Evolutionary conservation across 2,797 vertebrate genomes (phyloP).

Genomic region (Hyperoplus lanceolatus): DNA sequence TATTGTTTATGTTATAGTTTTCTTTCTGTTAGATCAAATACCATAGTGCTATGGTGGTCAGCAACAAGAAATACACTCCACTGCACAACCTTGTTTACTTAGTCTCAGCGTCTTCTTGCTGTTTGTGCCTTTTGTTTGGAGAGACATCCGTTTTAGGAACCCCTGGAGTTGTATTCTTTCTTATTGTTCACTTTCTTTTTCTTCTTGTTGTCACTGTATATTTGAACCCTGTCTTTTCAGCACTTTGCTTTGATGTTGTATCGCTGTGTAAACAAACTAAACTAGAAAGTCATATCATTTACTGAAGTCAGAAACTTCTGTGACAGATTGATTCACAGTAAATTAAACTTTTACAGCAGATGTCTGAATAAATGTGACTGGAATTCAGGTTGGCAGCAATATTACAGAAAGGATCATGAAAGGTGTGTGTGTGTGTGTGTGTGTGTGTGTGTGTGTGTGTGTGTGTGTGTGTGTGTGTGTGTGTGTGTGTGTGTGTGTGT

Average conservation of each 20-base stretch:
- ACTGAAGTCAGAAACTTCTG: conserved; percentile 32
- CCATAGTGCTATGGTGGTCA: not conserved
- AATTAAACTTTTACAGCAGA: conserved; percentile 42
- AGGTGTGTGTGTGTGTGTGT: not conserved
- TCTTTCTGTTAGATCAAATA: conserved; percentile 21
- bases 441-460: conserved; percentile 10
- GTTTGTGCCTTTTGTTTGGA: conserved; percentile 9
- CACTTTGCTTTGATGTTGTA: conserved; percentile 15
- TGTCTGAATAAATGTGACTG: conserved; percentile 42
- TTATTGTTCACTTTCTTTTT: conserved; percentile 22
- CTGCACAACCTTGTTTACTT: conserved; percentile 12
- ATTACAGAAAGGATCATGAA: conserved; percentile 21
- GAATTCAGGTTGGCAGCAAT: conserved; percentile 26
- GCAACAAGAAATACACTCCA: not conserved
- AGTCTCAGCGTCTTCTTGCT: conserved; percentile 9
- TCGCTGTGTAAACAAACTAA: conserved; percentile 37
- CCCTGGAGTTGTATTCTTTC: conserved; percentile 26
- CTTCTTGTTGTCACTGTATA: conserved; percentile 27
- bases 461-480: not conserved
- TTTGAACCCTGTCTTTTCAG: conserved; percentile 24
- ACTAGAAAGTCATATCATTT: conserved; percentile 41
- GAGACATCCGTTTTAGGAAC: conserved; percentile 35
- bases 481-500: not conserved
- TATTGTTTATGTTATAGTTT: not conserved
- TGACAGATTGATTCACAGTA: conserved; percentile 40